These are phyloP conservation scores for Lasioglossum leucozonium DNA, from an alignment of 2,888 invertebrate genomes.

Conservation along the genomic window DNA sequence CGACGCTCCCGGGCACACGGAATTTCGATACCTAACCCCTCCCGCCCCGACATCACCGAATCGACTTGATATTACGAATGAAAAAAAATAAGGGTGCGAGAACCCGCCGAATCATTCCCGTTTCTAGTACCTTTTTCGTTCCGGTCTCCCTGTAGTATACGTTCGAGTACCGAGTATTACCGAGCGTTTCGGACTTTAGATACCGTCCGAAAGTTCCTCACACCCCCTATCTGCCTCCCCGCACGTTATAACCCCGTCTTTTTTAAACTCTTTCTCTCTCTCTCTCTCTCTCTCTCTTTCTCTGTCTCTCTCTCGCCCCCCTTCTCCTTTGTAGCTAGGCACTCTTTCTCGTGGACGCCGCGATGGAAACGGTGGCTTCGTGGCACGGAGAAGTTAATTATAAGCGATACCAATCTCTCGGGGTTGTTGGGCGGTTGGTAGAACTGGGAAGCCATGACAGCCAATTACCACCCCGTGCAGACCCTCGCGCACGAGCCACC, in stretches of 20 bases:
- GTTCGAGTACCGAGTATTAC: conserved; percentile 36
- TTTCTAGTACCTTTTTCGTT: background rate
- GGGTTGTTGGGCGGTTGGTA: conserved; percentile 83
- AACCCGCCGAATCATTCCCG: background rate
- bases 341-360: conserved; percentile 75
- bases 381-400: conserved; percentile 85
- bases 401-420: conserved; percentile 85
- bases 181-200: conserved; percentile 48
- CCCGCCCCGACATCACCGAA: no score
- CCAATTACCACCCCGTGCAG: conserved; percentile 84
- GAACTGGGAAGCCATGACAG: conserved; percentile 84
- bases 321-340: conserved; percentile 52
- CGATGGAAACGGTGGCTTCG: conserved; percentile 82
- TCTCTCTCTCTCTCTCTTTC: background rate
- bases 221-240: background rate
- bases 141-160: conserved; percentile 11
- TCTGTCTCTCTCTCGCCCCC: conserved; percentile 1
- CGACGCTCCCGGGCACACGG: conserved; percentile 60
- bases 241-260: conserved; percentile 19
- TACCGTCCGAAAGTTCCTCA: conserved; percentile 47
- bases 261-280: conserved; percentile 36
- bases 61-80: conserved; percentile 34
- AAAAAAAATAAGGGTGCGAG: conserved; percentile 21
- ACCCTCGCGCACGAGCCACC: conserved; percentile 81
- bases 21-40: conserved; percentile 42